Percentiles rank a stretch among this genome's conserved stretches.
Evolutionary conservation across 1,140 invertebrate species (phyloP).

Genomic region (Zaprionus nigranus): DNA sequence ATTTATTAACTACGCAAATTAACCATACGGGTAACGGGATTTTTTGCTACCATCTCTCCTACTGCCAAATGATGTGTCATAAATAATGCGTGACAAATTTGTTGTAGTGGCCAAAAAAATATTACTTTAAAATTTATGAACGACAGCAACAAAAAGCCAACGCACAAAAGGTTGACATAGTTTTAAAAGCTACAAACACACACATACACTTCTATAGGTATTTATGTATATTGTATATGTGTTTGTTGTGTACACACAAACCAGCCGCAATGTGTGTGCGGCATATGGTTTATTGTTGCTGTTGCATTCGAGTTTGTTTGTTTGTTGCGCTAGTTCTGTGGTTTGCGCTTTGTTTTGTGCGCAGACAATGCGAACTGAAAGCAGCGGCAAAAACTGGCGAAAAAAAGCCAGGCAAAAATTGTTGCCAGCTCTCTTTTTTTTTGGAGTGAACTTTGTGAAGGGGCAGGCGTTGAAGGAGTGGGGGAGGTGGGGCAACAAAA

Average conservation of each 20-base stretch:
- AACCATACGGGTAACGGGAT: conserved; percentile 42
- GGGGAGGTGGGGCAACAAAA: conserved; percentile 15
- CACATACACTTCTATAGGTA: background rate
- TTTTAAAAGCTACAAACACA: conserved; percentile 16
- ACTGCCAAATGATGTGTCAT: conserved; percentile 45
- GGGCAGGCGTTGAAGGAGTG: background rate
- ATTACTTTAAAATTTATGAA: conserved; percentile 62
- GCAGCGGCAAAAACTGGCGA: conserved; percentile 15
- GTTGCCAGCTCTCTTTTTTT: conserved; percentile 20
- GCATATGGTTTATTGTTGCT: conserved; percentile 54
- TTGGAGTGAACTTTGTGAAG: conserved; percentile 8
- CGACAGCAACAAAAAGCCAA: conserved; percentile 10
- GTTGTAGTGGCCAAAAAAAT: conserved; percentile 46
- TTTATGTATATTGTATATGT: conserved; percentile 43
- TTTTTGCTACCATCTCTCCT: conserved; percentile 9
- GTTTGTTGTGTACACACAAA: conserved; percentile 33
- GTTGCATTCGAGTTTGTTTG: conserved; percentile 44
- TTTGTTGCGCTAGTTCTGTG: conserved; percentile 75
- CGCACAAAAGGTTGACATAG: conserved; percentile 13
- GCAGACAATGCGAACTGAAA: conserved; percentile 59
- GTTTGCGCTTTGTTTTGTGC: conserved; percentile 67
- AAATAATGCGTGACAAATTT: conserved; percentile 60
- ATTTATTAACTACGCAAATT: conserved; percentile 74
- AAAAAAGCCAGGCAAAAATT: conserved; percentile 45
- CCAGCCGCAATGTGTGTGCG: conserved; percentile 60